Evolutionary conservation across 2,888 invertebrate genomes (phyloP).

Genomic region (Cryptocephalus primarius): DNA sequence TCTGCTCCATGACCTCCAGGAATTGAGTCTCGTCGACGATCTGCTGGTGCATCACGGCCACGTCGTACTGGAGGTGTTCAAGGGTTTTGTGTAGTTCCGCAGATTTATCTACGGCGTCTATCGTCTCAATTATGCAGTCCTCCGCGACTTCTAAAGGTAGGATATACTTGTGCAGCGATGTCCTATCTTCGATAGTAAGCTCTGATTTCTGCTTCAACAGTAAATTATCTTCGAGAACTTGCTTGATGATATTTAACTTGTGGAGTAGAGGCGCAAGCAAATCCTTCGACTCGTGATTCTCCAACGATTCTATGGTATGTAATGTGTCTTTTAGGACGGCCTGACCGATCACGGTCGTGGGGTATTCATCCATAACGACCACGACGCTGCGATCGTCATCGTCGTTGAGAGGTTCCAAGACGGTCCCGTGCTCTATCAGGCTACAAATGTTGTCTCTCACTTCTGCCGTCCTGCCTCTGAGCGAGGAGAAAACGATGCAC

Average conservation of each 20-base stretch:
- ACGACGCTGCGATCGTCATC: constrained; percentile 12
- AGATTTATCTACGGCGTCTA: constrained; percentile 22
- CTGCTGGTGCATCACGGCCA: constrained; percentile 29
- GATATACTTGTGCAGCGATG: constrained; percentile 38
- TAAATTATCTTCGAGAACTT: constrained; percentile 37
- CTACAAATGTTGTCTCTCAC: constrained; percentile 29
- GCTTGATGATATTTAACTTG: constrained; percentile 38
- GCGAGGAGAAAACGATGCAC: constrained; percentile 22
- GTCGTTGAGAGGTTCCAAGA: constrained; percentile 14
- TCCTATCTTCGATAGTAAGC: constrained; percentile 32
- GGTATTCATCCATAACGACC: constrained; percentile 23
- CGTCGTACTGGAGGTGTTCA: constrained; percentile 28
- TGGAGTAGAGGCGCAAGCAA: constrained; percentile 19
- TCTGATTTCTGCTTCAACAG: constrained; percentile 39
- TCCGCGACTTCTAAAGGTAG: constrained; percentile 43
- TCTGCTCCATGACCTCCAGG: constrained; percentile 14
- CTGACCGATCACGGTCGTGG: constrained; percentile 19
- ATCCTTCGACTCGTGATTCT: constrained; percentile 1
- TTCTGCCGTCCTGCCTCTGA: constrained; percentile 25
- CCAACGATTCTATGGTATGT: constrained; percentile 14
- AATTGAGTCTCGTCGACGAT: constrained; percentile 25
- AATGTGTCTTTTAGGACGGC: constrained; percentile 23
- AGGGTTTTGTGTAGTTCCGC: constrained; percentile 13
- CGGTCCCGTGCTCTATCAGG: constrained; percentile 21
- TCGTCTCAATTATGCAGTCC: constrained; percentile 43